These are phyloP conservation scores for Chelon labrosus DNA, from an alignment of 2,797 vertebrate species.

Conservation along the genomic window DNA sequence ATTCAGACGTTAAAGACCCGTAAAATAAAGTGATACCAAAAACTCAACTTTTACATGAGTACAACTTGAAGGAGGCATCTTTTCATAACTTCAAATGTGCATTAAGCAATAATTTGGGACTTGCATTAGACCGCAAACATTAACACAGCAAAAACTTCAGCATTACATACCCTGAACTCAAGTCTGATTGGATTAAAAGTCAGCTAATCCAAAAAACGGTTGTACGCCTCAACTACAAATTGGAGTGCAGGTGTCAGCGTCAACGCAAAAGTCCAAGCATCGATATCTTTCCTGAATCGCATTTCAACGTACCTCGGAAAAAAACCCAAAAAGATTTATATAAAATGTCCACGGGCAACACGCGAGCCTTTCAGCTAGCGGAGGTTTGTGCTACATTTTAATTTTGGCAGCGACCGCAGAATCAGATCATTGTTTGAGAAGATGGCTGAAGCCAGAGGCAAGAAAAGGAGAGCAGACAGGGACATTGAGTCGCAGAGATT, in stretches of 20 bases:
- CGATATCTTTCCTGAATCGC: slow-evolving; percentile 20
- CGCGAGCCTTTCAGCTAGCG: slow-evolving; percentile 42
- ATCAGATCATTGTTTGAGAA: slow-evolving; percentile 65
- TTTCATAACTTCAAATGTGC: slow-evolving; percentile 2
- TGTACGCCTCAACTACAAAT: slow-evolving; percentile 6
- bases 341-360: slow-evolving; percentile 49
- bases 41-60: neutral
- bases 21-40: slow-evolving; percentile 15
- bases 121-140: too few species aligned
- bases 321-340: slow-evolving; percentile 34
- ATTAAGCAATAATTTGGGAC: slow-evolving; percentile 2
- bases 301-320: slow-evolving; percentile 39
- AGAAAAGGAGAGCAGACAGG: slow-evolving; percentile 50
- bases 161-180: neutral
- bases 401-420: slow-evolving; percentile 61
- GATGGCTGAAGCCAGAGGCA: slow-evolving; percentile 60
- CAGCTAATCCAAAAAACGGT: slow-evolving; percentile 8
- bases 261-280: slow-evolving; percentile 1
- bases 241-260: slow-evolving; percentile 24
- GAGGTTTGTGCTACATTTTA: slow-evolving; percentile 55
- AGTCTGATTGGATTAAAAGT: neutral
- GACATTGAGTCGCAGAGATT: slow-evolving; percentile 63
- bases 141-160: neutral
- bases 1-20: neutral
- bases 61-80: slow-evolving; percentile 2